phyloP scores from a whole-genome alignment of 2,113 vertebrate genomes.

The Cebidichthys violaceus region DNA sequence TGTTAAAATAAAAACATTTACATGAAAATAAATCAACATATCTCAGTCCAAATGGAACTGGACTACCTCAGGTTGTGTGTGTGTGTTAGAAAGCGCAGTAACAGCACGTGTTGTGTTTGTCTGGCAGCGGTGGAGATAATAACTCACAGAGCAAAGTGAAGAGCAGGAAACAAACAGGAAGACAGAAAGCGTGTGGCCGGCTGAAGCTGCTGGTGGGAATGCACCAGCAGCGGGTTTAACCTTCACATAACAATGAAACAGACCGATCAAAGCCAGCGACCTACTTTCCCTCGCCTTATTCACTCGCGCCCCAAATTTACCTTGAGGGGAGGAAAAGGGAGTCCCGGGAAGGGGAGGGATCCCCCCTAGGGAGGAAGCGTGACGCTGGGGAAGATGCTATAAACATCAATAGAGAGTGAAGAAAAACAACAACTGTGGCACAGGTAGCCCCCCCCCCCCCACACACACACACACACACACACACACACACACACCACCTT shows the following conservation, averaged over 20 bases:
- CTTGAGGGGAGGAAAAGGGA: conserved; percentile 61
- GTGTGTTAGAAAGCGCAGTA: neutral
- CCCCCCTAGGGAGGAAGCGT: conserved; percentile 44
- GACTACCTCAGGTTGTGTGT: neutral
- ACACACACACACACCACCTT: too few species aligned
- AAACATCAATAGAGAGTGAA: conserved; percentile 57
- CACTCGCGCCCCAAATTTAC: conserved; percentile 67
- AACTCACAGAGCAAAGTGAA: neutral
- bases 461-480: too few species aligned
- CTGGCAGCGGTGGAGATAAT: neutral
- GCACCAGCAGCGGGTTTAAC: conserved; percentile 55
- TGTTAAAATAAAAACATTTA: neutral
- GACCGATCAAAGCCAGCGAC: conserved; percentile 76
- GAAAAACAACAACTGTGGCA: conserved; percentile 54
- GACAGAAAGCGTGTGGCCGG: neutral
- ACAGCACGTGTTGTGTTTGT: neutral
- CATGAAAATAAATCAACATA: neutral
- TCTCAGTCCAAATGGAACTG: neutral
- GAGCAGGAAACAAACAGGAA: conserved; percentile 28
- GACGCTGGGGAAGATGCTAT: conserved; percentile 47
- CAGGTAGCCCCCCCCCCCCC: conserved; percentile 52
- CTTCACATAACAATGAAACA: conserved; percentile 64
- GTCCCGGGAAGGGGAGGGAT: conserved; percentile 51
- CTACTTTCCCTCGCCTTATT: conserved; percentile 74
- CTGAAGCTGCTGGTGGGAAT: conserved; percentile 32